phyloP scores from a whole-genome alignment of 1,140 invertebrate species.

The Bacillus rossius region DNA sequence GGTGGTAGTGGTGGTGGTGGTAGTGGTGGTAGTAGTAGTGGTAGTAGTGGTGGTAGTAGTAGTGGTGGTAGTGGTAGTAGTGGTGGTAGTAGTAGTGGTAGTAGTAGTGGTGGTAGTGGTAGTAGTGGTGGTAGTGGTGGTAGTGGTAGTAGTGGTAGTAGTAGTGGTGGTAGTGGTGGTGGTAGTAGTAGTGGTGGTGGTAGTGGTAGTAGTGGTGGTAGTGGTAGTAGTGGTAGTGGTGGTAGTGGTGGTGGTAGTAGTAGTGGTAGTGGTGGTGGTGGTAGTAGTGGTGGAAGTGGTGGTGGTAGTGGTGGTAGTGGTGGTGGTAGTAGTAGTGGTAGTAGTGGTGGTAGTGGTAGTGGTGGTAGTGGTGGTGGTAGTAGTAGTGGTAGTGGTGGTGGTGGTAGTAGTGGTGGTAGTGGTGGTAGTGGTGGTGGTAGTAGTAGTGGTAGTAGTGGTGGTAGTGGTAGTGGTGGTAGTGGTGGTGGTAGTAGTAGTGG shows the following conservation, averaged over 20 bases:
- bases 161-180: background rate
- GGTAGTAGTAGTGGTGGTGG: background rate
- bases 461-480: background rate
- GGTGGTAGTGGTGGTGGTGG: background rate
- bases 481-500: background rate
- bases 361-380: too few species aligned
- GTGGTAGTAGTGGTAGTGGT: background rate
- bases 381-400: too few species aligned
- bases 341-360: too few species aligned
- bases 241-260: constrained; percentile 1
- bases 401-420: too few species aligned
- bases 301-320: background rate
- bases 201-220: background rate
- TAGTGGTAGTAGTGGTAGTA: background rate
- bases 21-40: background rate
- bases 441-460: too few species aligned
- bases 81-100: background rate
- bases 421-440: too few species aligned
- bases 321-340: background rate
- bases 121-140: background rate
- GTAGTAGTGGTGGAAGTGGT: background rate
- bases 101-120: background rate
- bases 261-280: background rate
- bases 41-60: background rate
- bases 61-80: background rate